A percentile compares a stretch with the other conserved stretches of the same genome.
These are phyloP conservation scores for Amphiura filiformis DNA, from an alignment of 35 echinoderm and acorn worm species.

Conservation along the genomic window DNA sequence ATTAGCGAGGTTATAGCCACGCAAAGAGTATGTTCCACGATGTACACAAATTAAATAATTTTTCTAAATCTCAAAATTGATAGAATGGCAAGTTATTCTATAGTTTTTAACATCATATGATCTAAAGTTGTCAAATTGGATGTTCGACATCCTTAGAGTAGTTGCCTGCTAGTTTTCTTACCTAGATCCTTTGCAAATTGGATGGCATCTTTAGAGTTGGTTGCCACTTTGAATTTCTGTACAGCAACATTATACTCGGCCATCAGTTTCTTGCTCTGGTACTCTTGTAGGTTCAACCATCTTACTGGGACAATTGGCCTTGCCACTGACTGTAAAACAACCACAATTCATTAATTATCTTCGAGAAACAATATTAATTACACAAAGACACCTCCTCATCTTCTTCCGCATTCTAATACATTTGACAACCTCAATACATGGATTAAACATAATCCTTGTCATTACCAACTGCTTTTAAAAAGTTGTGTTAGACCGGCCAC, in stretches of 20 bases:
- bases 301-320: conserved; percentile 36
- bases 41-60: not conserved
- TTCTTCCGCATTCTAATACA: not conserved
- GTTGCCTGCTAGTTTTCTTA: conserved; percentile 27
- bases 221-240: conserved; percentile 83
- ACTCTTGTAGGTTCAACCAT: conserved; percentile 91
- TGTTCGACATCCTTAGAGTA: no score
- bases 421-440: no score
- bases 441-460: no score
- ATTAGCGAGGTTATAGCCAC: not conserved
- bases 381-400: not conserved
- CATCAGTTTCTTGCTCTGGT: conserved; percentile 91
- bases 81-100: not conserved
- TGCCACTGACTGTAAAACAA: not conserved
- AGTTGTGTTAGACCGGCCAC: not conserved
- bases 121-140: not conserved
- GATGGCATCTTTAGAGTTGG: conserved; percentile 61
- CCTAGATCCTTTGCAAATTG: conserved; percentile 80
- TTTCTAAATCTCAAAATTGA: not conserved
- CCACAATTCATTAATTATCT: not conserved
- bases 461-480: not conserved
- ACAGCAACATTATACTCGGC: conserved; percentile 77
- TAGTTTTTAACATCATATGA: not conserved
- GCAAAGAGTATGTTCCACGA: no score
- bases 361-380: not conserved